Percentiles rank a stretch among this genome's conserved stretches.
phyloP scores from a whole-genome alignment of 2,888 invertebrate species.

The Lepas anatifera region DNA sequence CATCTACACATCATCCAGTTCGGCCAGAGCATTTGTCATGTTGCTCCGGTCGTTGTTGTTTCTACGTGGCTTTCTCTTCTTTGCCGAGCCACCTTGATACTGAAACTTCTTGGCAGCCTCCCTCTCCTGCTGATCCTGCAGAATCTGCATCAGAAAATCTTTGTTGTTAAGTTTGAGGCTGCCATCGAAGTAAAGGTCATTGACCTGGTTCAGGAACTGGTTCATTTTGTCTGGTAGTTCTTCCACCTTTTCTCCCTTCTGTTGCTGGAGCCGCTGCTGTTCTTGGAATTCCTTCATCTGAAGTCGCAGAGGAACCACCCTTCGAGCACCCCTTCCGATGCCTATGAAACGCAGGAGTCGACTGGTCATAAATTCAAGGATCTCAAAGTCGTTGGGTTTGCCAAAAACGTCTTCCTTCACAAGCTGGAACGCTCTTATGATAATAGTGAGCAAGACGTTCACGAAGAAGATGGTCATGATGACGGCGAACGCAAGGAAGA shows the following conservation, averaged over 20 bases:
- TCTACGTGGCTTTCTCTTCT: neutral
- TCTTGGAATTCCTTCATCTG: neutral
- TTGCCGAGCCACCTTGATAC: neutral
- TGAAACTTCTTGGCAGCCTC: slow-evolving; percentile 30
- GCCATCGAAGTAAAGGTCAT: neutral
- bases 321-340: neutral
- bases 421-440: slow-evolving; percentile 31
- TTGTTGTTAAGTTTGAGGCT: neutral
- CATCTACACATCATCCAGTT: neutral
- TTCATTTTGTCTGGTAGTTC: neutral
- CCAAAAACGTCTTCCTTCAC: slow-evolving; percentile 33
- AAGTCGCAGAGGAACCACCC: neutral
- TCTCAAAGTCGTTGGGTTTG: slow-evolving; percentile 36
- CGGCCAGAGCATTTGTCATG: neutral
- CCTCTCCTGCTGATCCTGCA: slow-evolving; percentile 36
- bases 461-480: slow-evolving; percentile 33
- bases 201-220: neutral
- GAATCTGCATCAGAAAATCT: neutral
- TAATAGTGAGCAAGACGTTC: slow-evolving; percentile 34
- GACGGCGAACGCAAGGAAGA: slow-evolving; percentile 34
- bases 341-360: neutral
- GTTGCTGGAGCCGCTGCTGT: neutral
- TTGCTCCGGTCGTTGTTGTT: neutral
- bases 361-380: slow-evolving; percentile 29
- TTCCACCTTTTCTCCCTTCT: neutral